These are phyloP conservation scores for Apamea crenata DNA, from an alignment of 2,888 invertebrate genomes.

Conservation along the genomic window DNA sequence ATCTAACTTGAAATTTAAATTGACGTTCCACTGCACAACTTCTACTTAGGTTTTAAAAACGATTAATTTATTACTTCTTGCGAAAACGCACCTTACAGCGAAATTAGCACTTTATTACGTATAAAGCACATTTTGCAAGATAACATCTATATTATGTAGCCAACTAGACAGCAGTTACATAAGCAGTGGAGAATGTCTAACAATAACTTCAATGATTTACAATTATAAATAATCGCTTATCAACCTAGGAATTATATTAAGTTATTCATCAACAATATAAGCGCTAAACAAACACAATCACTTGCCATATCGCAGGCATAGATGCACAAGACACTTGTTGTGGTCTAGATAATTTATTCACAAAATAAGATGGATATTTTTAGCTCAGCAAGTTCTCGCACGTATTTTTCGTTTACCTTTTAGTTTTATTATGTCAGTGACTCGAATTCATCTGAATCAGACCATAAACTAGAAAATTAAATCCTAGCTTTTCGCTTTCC, in stretches of 20 bases:
- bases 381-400: slow-evolving; percentile 21
- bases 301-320: slow-evolving; percentile 36
- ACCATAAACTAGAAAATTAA: not conserved
- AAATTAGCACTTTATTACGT: slow-evolving; percentile 32
- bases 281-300: slow-evolving; percentile 58
- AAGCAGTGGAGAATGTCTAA: slow-evolving; percentile 63
- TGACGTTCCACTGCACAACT: slow-evolving; percentile 62
- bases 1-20: slow-evolving; percentile 57
- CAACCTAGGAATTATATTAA: slow-evolving; percentile 65
- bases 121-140: slow-evolving; percentile 59
- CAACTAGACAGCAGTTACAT: slow-evolving; percentile 56
- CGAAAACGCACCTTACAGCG: slow-evolving; percentile 46
- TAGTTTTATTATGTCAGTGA: not conserved
- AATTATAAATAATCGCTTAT: slow-evolving; percentile 67
- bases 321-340: slow-evolving; percentile 48
- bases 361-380: slow-evolving; percentile 14
- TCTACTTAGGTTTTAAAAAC: slow-evolving; percentile 50
- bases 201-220: slow-evolving; percentile 60
- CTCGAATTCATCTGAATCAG: not conserved
- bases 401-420: not conserved
- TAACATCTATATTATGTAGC: slow-evolving; percentile 45
- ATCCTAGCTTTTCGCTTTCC: not conserved
- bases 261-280: slow-evolving; percentile 66
- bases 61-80: slow-evolving; percentile 44
- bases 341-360: slow-evolving; percentile 32